phyloP scores from a whole-genome alignment of 2,113 vertebrate species.

The Meriones unguiculatus region DNA sequence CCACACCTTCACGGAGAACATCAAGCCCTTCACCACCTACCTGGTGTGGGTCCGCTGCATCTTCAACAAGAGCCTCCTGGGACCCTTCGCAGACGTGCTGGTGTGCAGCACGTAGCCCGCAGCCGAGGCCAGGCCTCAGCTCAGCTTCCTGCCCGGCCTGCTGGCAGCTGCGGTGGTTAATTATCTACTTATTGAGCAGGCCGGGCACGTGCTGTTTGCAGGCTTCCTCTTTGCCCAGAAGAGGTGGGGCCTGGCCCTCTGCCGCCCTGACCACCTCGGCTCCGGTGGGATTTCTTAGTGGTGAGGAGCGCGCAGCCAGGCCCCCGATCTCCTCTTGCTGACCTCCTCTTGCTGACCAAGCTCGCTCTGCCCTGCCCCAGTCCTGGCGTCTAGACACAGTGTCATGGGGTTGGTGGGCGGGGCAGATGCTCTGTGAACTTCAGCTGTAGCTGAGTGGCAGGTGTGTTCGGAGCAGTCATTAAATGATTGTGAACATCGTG shows the following conservation, averaged over 20 bases:
- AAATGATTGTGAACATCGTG: slow-evolving; percentile 82
- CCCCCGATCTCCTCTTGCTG: not conserved
- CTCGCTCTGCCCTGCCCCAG: too few species aligned
- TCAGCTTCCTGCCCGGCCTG: not conserved
- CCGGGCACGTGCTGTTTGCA: slow-evolving; percentile 59
- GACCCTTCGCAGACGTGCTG: slow-evolving; percentile 98
- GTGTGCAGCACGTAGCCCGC: slow-evolving; percentile 93
- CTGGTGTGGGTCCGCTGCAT: slow-evolving; percentile 99
- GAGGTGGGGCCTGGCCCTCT: not conserved
- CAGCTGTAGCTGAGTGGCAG: slow-evolving; percentile 65
- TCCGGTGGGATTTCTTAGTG: not conserved
- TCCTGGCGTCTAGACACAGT: not conserved
- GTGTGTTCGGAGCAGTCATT: slow-evolving; percentile 83
- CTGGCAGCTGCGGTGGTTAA: slow-evolving; percentile 46
- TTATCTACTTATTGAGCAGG: slow-evolving; percentile 73
- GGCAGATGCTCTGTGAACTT: slow-evolving; percentile 68
- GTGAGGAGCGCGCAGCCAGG: not conserved
- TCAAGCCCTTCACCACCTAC: slow-evolving; percentile 98
- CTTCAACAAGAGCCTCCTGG: slow-evolving; percentile 96
- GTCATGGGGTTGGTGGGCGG: not conserved
- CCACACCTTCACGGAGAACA: slow-evolving; percentile 98
- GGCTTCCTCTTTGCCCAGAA: not conserved
- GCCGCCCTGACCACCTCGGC: not conserved
- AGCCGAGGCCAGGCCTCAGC: not conserved
- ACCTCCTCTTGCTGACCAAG: too few species aligned